phyloP scores from a whole-genome alignment of 1,140 invertebrate species.

The Aleiodes sp. region DNA sequence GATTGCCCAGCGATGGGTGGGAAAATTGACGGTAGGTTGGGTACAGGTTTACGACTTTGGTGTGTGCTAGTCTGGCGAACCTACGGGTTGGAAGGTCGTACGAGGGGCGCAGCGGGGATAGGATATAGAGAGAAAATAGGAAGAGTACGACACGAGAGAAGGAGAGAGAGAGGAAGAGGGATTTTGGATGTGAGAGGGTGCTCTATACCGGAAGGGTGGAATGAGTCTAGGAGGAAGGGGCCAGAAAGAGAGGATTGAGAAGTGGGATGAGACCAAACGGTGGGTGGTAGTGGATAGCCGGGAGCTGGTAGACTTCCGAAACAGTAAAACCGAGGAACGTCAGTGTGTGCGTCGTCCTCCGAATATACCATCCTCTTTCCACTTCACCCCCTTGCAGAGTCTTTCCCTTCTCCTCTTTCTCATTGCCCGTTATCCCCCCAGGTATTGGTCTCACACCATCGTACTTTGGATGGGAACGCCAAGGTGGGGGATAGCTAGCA shows the following conservation, averaged over 20 bases:
- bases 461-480: not conserved
- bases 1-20: slow-evolving; percentile 14
- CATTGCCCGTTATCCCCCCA: not conserved
- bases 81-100: slow-evolving; percentile 54
- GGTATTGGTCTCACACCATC: not conserved
- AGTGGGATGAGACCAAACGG: slow-evolving; percentile 7
- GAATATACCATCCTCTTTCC: not conserved
- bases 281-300: slow-evolving; percentile 46
- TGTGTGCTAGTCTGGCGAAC: slow-evolving; percentile 53
- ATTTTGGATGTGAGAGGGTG: not conserved
- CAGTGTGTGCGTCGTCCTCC: slow-evolving; percentile 47
- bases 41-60: slow-evolving; percentile 58
- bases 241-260: not conserved
- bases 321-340: slow-evolving; percentile 52
- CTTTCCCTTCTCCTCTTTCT: not conserved
- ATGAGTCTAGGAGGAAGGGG: slow-evolving; percentile 19
- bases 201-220: slow-evolving; percentile 26
- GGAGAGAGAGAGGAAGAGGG: not conserved
- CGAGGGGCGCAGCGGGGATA: slow-evolving; percentile 45
- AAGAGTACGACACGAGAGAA: slow-evolving; percentile 24
- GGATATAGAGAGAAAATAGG: slow-evolving; percentile 24
- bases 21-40: not conserved
- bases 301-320: slow-evolving; percentile 58
- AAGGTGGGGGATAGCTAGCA: slow-evolving; percentile 20
- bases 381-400: not conserved